Base-by-base conservation (phyloP, 2,888 invertebrate species). In the Clanis bilineata region DNA sequence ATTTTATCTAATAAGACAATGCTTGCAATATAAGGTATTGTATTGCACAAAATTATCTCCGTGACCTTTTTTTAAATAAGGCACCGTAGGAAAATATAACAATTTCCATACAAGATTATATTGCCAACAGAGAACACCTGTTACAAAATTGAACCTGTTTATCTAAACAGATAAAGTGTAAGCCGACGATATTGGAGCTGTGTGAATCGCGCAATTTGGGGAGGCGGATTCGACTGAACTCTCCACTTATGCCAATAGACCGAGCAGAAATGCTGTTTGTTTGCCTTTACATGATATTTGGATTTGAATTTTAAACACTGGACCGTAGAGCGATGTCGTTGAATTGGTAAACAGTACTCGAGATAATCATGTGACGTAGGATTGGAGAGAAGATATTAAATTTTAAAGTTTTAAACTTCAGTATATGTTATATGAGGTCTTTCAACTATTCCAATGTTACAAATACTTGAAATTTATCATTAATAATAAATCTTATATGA, bases 111-210 rank as follows among this genome's bases (percentile, higher is more conserved):
- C 36, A 55, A 43, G 32, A 36, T 44, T 23, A 22, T 47, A 45
- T 41, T 51, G 32, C 22, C 28, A 9, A 51, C 43, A 39, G 32
- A 41, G 18, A 15, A 57, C 54, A 57, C 41, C 57, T 57, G 41
- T 60, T 57, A 44, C 51, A 51, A 60, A 60, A 43, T 51, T 57
- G 60, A 41, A 51, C 57, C 23, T 60, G 47, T 60, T 60, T 57
- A 51, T 43, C 60, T 41, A 57, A 47, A 57, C 51, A 39, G 36
- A 44, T 38, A 47, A 54, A 60, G 41, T 57, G 57, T 32, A 36
- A 23, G 41, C 21, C 47, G n/a, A 25, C 51, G 15, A 55, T 47
- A 61, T 58, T 58, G 45, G 23, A 47, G 44, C 28, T 18, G 18
- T 41, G 54, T 61, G 44, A 56, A 59, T 56, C 43, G 44, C 5